phyloP scores from a whole-genome alignment of 2,113 vertebrate genomes.

The Psophia crepitans region DNA sequence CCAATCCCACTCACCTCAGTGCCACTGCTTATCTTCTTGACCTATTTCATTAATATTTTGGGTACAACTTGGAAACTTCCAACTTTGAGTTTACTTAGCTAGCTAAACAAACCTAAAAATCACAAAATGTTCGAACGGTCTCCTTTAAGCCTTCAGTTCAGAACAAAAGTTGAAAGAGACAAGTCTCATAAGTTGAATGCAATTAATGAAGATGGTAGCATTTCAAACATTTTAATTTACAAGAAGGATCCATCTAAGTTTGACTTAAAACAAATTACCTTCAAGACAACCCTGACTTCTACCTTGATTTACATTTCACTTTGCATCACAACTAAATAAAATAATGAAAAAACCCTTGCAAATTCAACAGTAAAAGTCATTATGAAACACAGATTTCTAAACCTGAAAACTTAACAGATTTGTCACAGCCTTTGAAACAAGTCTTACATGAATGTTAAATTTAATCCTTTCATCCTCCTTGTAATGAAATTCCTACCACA shows the following conservation, averaged over 20 bases:
- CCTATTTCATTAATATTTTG: not conserved
- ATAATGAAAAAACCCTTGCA: not conserved
- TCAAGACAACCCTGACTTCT: not conserved
- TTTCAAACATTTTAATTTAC: not conserved
- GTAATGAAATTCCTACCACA: conserved; percentile 73
- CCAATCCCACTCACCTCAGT: not conserved
- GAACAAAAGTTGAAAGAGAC: not conserved
- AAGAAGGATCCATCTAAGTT: not conserved
- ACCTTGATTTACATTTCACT: not conserved
- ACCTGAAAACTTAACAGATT: not conserved
- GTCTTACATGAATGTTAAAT: conserved; percentile 66
- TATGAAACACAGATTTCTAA: no score
- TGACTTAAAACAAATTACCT: not conserved
- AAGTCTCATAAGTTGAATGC: not conserved
- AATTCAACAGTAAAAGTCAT: not conserved
- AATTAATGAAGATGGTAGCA: not conserved
- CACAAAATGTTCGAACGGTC: not conserved
- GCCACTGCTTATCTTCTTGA: not conserved
- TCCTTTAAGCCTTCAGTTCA: not conserved
- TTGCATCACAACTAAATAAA: not conserved
- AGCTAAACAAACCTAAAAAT: not conserved
- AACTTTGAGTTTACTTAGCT: not conserved
- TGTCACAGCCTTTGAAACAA: conserved; percentile 61
- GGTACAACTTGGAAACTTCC: not conserved
- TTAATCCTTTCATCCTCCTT: conserved; percentile 61